phyloP scores from a whole-genome alignment of 2,797 vertebrate species.

The Aldrovandia affinis region DNA sequence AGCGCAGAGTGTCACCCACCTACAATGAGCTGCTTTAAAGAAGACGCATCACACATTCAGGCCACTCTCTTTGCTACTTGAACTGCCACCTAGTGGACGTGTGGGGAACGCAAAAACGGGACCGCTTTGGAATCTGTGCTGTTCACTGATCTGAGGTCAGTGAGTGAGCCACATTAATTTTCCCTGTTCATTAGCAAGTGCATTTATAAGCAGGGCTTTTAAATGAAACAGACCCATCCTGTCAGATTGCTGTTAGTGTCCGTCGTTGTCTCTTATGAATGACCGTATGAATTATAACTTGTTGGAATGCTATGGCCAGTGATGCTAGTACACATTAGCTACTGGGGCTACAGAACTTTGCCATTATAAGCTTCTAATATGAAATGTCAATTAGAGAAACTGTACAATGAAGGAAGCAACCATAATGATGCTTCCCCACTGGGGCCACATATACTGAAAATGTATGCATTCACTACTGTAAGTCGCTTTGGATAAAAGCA shows the following conservation, averaged over 20 bases:
- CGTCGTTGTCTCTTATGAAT: neutral
- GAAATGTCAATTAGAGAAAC: neutral
- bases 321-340: neutral
- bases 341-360: neutral
- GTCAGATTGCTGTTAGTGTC: neutral
- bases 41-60: neutral
- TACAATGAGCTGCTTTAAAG: slow-evolving; percentile 15
- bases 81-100: slow-evolving; percentile 35
- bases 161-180: neutral
- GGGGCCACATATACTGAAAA: no score
- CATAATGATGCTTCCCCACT: no score
- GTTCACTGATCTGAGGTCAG: neutral
- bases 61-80: neutral
- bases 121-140: neutral
- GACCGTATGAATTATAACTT: neutral
- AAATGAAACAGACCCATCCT: no score
- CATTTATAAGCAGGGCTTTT: neutral
- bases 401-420: neutral
- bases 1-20: slow-evolving; percentile 25
- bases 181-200: neutral
- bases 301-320: neutral
- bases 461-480: no score
- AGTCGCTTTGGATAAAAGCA: no score
- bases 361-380: neutral
- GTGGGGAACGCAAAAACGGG: neutral